Evolutionary conservation across 1,140 invertebrate species (phyloP), one percentile per base, ranked within the genome.

Genomic region (Ladona fulva): DNA sequence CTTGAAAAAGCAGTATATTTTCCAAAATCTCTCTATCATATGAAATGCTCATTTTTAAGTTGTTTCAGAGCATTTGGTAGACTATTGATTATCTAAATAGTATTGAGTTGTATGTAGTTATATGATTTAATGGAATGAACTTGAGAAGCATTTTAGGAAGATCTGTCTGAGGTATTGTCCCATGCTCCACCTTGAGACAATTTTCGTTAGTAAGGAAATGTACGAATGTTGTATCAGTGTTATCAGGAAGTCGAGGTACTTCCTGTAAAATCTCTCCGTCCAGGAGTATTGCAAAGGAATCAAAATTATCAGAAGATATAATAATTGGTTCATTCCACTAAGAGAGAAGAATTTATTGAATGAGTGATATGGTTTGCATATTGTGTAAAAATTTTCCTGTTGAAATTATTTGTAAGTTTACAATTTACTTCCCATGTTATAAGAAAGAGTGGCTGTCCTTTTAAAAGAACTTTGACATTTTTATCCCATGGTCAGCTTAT

Each of bases 251-350:
- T 22, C 3, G 52, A 19, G 12, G 12, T 66, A 22, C 52, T 66
- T 66, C 52, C 52, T 22, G 14, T 22, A 66, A 66, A 19, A 66
- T 66, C 14, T 66, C 52, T 66, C 52, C 52, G 52, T 66, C 52
- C 52, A 66, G 52, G 52, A 66, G 52, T 66, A 66, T 66, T 66
- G 52, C 52, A 66, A 66, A 66, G 52, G 52, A 66, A 66, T 66
- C 52, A 66, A 66, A 66, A 66, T 66, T 66, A 22, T 66, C 3
- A 6, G 52, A 66, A 66, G 52, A 66, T 19, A 22, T 19, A 66
- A 22, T 66, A 16, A 66, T 66, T 66, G n/a, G n/a, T 37, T 66
- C 52, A 66, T 19, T 66, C 52, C 14, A 66, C 16, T 22, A 19
- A 19, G 52, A 66, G n/a, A 66, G 29, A 66, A 19, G 52, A 66